Percentiles rank a stretch among this genome's conserved stretches.
Conservation (phyloP, 2,888 invertebrate genomes). For the Holacanthella duospinosa region DNA sequence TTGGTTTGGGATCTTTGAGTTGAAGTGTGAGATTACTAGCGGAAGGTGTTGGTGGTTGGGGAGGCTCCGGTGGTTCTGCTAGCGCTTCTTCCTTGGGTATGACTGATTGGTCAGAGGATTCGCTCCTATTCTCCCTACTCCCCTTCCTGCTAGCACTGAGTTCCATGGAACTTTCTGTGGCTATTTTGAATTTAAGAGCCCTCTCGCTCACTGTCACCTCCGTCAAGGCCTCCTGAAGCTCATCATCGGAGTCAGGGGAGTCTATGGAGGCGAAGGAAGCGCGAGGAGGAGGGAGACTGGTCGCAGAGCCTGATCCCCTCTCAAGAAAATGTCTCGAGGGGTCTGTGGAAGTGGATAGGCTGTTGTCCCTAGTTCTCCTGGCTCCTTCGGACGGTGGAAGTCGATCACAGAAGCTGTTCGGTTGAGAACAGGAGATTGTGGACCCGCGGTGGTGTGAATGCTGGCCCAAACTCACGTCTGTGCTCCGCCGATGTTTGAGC, state of each 20-base stretch:
- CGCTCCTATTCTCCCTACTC: conserved; percentile 34
- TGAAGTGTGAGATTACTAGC: not conserved
- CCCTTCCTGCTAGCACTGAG: conserved; percentile 32
- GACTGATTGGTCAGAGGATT: conserved; percentile 30
- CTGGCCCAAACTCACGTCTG: conserved; percentile 40
- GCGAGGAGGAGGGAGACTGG: conserved; percentile 4
- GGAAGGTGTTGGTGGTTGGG: not conserved
- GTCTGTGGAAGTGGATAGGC: not conserved
- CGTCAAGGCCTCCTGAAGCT: conserved; percentile 56
- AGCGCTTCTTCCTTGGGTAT: not conserved
- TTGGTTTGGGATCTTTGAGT: no score
- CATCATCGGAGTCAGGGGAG: conserved; percentile 24
- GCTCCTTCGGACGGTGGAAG: conserved; percentile 27
- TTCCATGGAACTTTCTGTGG: conserved; percentile 50
- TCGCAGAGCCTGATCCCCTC: not conserved
- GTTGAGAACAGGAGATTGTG: conserved; percentile 7
- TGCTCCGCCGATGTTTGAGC: conserved; percentile 51
- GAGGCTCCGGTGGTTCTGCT: no score
- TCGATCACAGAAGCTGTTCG: conserved; percentile 31
- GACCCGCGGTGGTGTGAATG: not conserved
- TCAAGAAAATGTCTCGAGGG: not conserved
- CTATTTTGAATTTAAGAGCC: conserved; percentile 63
- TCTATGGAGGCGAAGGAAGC: conserved; percentile 30
- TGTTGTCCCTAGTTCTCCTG: conserved; percentile 15
- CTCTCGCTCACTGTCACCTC: conserved; percentile 60